Conservation (phyloP, 2,113 vertebrate species). For the Sitta europaea region DNA sequence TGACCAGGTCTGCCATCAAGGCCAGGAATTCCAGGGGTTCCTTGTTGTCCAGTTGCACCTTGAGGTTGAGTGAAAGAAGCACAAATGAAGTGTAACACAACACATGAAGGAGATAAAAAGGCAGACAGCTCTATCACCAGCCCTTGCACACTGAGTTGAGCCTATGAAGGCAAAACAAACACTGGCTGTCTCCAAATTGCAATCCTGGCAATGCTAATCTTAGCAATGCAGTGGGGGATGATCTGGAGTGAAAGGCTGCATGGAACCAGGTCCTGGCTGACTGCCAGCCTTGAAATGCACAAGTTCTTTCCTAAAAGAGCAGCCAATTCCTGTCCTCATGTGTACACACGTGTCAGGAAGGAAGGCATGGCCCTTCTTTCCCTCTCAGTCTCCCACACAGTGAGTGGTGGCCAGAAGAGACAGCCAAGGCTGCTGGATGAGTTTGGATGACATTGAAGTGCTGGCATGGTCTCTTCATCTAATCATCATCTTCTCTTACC, state of each 20-base stretch:
- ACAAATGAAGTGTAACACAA: neutral
- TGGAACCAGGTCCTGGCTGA: neutral
- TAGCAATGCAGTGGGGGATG: neutral
- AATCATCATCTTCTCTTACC: neutral
- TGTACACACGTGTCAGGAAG: neutral
- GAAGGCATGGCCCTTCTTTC: neutral
- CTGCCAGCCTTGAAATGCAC: neutral
- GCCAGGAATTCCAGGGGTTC: conserved; percentile 45
- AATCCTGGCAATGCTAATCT: neutral
- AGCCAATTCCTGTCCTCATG: neutral
- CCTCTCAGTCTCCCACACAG: neutral
- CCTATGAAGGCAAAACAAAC: neutral
- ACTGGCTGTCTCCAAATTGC: rapidly evolving
- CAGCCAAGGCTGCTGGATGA: neutral
- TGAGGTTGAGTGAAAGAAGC: neutral
- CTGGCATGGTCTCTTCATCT: neutral
- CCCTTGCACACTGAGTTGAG: neutral
- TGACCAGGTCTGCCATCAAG: conserved; percentile 2
- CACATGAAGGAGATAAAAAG: neutral
- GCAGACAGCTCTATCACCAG: neutral
- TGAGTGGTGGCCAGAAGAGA: neutral
- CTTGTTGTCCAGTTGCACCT: conserved; percentile 49
- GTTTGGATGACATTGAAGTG: rapidly evolving
- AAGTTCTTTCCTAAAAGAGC: neutral
- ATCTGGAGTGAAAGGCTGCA: neutral